Evolutionary conservation across 2,888 invertebrate species (phyloP), one percentile per base, ranked within the genome.

Genomic region (Stenurella melanura): DNA sequence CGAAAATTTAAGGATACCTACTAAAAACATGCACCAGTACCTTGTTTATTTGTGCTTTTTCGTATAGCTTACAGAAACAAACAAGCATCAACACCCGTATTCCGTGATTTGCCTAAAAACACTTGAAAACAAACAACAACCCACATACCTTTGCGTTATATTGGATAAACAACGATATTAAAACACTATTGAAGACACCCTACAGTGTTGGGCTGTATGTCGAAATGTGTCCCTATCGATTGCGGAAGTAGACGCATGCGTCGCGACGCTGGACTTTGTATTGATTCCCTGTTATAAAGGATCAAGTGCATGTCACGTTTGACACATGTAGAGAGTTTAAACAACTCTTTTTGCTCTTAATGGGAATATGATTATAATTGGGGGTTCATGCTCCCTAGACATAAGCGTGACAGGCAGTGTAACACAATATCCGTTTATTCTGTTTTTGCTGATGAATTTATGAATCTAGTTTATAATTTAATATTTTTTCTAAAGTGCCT

Each of bases 181-280:
- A 73, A 56, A 78, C 78, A 79, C 81, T 72, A 81, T 75, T 72
- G 64, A 78, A 82, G 83, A 81, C 84, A 85, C 85, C 84, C 84
- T 82, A 77, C 79, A 80, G 82, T 78, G 83, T 79, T 79, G 82
- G 86, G 87, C 83, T 85, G 86, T 83, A 85, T 78, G 81, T 81
- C 78, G 79, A 82, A 85, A 81, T 82, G 83, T 78, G 79, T 78
- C 78, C 79, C 70, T 87, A 87, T 87, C 84, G 87, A 87, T 87
- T 84, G 79, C 76, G 66, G 69, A 74, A 61, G 66, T 63, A 26
- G 77, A 86, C 87, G 88, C 88, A 85, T 86, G 87, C 87, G 87
- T 85, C 82, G 76, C 83, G 84, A 81, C 83, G 85, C 84, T 78
- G 78, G 82, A 80, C 82, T 77, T 74, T 74, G 80, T 85, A 87